These are phyloP conservation scores for Ianthella basta DNA, from an alignment of 37 sponge, comb jelly and placozoan genomes.

Conservation along the genomic window DNA sequence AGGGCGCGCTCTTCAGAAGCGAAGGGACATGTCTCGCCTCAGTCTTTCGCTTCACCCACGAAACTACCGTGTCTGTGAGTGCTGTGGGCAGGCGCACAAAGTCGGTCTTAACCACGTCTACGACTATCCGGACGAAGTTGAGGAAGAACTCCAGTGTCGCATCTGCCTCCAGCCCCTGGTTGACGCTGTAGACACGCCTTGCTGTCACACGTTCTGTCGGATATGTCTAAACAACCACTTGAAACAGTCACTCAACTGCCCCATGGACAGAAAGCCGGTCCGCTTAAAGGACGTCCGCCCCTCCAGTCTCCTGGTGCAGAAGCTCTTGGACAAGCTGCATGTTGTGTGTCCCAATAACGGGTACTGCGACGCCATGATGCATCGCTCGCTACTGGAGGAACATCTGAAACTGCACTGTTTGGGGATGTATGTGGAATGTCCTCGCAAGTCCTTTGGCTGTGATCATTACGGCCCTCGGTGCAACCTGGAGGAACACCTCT, in stretches of 20 bases:
- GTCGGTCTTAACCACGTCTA: conserved; percentile 76
- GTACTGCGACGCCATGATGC: conserved; percentile 77
- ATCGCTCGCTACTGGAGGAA: conserved; percentile 56
- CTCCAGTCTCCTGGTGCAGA: conserved; percentile 69
- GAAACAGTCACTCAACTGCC: conserved; percentile 50
- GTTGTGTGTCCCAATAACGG: conserved; percentile 88
- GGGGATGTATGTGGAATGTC: conserved; percentile 73
- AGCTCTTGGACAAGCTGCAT: conserved; percentile 75
- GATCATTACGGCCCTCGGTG: conserved; percentile 64
- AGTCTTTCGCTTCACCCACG: conserved; percentile 6
- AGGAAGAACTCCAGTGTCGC: conserved; percentile 74
- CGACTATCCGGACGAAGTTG: conserved; percentile 83
- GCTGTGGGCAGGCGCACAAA: conserved; percentile 78
- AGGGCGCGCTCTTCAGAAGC: neutral
- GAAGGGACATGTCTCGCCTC: conserved; percentile 10
- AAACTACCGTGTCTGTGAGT: conserved; percentile 54
- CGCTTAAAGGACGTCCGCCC: conserved; percentile 53
- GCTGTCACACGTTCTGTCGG: conserved; percentile 83
- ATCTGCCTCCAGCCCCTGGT: conserved; percentile 81
- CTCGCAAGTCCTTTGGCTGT: conserved; percentile 73
- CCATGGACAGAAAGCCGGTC: conserved; percentile 49
- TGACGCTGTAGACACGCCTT: conserved; percentile 85
- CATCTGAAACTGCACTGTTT: conserved; percentile 72
- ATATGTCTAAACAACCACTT: conserved; percentile 59
- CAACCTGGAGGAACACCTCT: conserved; percentile 86